Percentiles rank a stretch among this genome's conserved stretches.
phyloP scores from a whole-genome alignment of 2,797 vertebrate species.

The Phoebastria nigripes region DNA sequence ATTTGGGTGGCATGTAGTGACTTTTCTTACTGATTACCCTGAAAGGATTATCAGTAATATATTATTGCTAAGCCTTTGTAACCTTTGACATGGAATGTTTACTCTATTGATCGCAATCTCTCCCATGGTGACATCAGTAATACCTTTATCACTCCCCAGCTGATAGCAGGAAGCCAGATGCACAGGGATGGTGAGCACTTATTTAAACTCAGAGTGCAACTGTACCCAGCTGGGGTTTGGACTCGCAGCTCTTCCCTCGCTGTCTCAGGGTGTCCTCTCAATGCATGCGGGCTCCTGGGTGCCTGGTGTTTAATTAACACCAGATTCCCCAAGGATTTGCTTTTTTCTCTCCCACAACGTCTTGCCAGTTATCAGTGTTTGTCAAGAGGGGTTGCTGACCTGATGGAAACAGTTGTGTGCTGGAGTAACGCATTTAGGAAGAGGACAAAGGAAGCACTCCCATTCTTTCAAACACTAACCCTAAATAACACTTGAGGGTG shows the following conservation, averaged over 20 bases:
- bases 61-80: background rate
- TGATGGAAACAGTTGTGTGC: background rate
- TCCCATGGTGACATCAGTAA: background rate
- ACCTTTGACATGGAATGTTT: background rate
- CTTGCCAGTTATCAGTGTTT: background rate
- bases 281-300: rapidly evolving
- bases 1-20: background rate
- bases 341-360: background rate
- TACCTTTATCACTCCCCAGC: background rate
- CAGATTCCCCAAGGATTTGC: background rate
- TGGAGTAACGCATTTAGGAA: background rate
- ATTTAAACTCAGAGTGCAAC: background rate
- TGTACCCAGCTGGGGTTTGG: background rate
- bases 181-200: background rate
- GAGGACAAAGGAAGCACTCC: background rate
- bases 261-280: background rate
- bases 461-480: background rate
- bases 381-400: background rate
- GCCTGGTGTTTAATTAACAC: background rate
- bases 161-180: background rate
- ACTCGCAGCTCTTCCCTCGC: background rate
- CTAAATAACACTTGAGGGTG: background rate
- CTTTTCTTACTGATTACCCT: background rate
- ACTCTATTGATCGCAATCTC: background rate
- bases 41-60: background rate